These are phyloP conservation scores for Pycnomerus fuliginosus DNA, from an alignment of 2,888 invertebrate species.

Conservation along the genomic window DNA sequence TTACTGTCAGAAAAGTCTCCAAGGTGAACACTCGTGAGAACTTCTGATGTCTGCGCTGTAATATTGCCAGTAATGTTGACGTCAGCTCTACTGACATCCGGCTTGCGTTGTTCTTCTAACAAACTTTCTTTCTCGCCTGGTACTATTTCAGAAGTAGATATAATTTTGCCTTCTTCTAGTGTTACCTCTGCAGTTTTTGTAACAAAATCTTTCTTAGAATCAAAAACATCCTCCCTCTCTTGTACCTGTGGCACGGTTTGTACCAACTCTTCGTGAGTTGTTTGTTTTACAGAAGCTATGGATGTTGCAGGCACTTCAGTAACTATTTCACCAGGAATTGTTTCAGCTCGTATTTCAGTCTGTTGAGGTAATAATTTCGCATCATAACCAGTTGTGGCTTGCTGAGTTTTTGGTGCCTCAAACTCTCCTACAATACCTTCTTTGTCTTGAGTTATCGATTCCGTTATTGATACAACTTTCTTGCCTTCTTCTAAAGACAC, in stretches of 20 bases:
- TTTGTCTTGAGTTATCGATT: constrained; percentile 44
- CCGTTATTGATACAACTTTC: constrained; percentile 51
- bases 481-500: constrained; percentile 56
- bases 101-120: constrained; percentile 44
- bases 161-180: constrained; percentile 50
- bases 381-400: constrained; percentile 47
- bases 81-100: constrained; percentile 41
- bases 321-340: constrained; percentile 18
- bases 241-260: constrained; percentile 43
- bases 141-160: constrained; percentile 55
- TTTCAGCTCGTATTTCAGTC: constrained; percentile 26
- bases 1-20: constrained; percentile 25
- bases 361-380: constrained; percentile 52
- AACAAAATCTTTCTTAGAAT: constrained; percentile 21
- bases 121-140: constrained; percentile 54
- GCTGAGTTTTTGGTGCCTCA: constrained; percentile 38
- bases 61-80: constrained; percentile 50
- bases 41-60: constrained; percentile 51
- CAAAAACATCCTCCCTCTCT: constrained; percentile 44
- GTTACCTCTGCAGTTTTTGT: constrained; percentile 50
- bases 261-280: constrained; percentile 42
- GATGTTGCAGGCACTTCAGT: constrained; percentile 21
- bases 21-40: constrained; percentile 30
- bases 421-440: constrained; percentile 41
- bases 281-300: constrained; percentile 42